These are phyloP conservation scores for Equus quagga DNA, from an alignment of 2,113 vertebrate species.

Conservation along the genomic window DNA sequence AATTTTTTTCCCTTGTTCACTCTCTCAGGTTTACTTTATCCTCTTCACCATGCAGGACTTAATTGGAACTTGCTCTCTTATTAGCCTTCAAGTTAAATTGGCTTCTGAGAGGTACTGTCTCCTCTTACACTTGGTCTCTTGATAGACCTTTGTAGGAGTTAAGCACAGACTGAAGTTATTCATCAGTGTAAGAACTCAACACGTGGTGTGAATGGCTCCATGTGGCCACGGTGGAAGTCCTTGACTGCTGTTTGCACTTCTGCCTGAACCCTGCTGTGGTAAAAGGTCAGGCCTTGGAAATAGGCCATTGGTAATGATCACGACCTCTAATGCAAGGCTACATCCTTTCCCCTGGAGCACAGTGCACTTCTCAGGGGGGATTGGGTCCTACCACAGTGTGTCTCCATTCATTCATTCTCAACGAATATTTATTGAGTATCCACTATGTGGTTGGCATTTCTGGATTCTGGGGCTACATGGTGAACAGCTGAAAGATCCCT, in stretches of 20 bases:
- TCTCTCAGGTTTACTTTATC: slow-evolving; percentile 7
- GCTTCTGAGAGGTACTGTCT: neutral
- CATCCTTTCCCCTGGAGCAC: neutral
- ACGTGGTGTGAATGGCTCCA: neutral
- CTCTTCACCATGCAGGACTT: neutral
- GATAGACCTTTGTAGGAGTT: neutral
- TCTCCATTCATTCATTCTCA: neutral
- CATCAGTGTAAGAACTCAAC: neutral
- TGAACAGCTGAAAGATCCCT: neutral
- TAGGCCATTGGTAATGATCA: neutral
- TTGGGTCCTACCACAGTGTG: neutral
- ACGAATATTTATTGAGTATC: neutral
- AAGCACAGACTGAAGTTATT: neutral
- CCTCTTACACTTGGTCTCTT: neutral
- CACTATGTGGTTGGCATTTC: neutral
- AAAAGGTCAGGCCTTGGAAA: neutral
- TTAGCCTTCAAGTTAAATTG: neutral
- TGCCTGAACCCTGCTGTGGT: neutral
- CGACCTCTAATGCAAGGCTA: neutral
- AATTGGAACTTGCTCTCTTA: neutral
- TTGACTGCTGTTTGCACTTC: neutral
- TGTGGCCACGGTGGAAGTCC: neutral
- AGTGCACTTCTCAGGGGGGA: neutral
- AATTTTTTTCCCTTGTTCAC: neutral
- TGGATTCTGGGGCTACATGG: neutral